A percentile compares a stretch with the other conserved stretches of the same genome.
Evolutionary conservation across 2,888 invertebrate genomes (phyloP).

Genomic region (Phaonia tiefii): DNA sequence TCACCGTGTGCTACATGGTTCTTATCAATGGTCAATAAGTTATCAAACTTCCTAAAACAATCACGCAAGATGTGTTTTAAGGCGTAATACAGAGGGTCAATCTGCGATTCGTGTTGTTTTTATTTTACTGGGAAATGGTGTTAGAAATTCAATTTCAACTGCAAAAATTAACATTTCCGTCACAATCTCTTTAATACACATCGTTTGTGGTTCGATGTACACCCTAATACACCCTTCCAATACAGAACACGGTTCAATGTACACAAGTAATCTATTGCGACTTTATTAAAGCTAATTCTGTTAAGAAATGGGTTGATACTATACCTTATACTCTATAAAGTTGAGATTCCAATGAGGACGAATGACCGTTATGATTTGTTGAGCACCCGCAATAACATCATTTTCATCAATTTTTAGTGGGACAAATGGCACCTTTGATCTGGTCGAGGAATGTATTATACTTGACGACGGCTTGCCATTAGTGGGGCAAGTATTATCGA

Average conservation of each 20-base stretch:
- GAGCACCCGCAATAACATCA: slow-evolving; percentile 85
- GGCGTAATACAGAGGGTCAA: neutral
- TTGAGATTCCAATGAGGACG: slow-evolving; percentile 86
- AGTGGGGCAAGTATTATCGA: slow-evolving; percentile 11
- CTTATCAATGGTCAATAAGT: slow-evolving; percentile 27
- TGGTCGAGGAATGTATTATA: slow-evolving; percentile 37
- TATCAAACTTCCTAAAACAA: slow-evolving; percentile 21
- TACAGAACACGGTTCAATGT: too few species aligned
- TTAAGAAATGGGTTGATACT: neutral
- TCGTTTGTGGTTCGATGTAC: too few species aligned
- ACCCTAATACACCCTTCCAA: too few species aligned
- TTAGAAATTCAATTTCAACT: too few species aligned
- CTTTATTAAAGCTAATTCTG: too few species aligned
- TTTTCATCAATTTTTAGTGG: slow-evolving; percentile 85
- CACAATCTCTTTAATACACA: too few species aligned
- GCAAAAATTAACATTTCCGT: too few species aligned
- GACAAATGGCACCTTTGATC: slow-evolving; percentile 76
- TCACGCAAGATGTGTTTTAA: neutral
- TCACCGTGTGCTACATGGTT: too few species aligned
- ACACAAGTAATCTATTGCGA: too few species aligned
- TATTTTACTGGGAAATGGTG: too few species aligned
- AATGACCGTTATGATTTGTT: slow-evolving; percentile 85
- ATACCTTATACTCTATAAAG: slow-evolving; percentile 87
- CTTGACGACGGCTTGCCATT: slow-evolving; percentile 52
- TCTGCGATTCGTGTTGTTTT: too few species aligned